These are phyloP conservation scores for Plecotus auritus DNA, from an alignment of 2,113 vertebrate genomes.

Conservation along the genomic window DNA sequence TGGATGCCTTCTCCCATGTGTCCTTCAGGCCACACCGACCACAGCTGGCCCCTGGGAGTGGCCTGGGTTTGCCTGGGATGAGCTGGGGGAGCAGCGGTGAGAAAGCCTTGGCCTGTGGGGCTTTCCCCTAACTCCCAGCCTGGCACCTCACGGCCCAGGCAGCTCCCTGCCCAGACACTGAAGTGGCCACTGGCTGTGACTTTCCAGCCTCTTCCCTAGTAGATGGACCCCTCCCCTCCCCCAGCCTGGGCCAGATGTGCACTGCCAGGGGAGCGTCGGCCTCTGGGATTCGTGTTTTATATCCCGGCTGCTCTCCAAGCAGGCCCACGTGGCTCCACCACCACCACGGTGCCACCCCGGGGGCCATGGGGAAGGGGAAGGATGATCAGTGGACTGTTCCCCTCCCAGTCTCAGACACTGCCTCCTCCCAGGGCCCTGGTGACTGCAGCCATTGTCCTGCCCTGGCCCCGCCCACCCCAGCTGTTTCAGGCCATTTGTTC, in stretches of 20 bases:
- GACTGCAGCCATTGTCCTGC: background rate
- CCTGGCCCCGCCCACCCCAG: background rate
- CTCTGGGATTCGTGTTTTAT: background rate
- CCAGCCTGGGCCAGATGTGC: background rate
- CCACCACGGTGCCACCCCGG: background rate
- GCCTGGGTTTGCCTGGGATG: background rate
- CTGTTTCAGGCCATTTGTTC: background rate
- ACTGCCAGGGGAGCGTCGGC: accelerated
- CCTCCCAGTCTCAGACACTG: background rate
- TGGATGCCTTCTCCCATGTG: background rate
- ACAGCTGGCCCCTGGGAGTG: background rate
- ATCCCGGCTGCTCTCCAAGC: background rate
- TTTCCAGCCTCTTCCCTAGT: background rate
- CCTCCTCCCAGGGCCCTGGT: background rate
- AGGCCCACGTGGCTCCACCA: accelerated
- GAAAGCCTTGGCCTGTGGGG: background rate
- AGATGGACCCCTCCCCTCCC: background rate
- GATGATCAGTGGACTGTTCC: background rate
- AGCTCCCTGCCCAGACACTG: background rate
- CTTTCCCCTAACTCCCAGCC: background rate
- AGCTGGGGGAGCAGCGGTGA: background rate
- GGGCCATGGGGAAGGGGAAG: background rate
- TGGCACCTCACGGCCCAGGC: background rate
- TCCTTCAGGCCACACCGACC: background rate
- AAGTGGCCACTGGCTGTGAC: background rate